Evolutionary conservation across 2,113 vertebrate genomes (phyloP).

Genomic region (Gasterosteus nipponicus): DNA sequence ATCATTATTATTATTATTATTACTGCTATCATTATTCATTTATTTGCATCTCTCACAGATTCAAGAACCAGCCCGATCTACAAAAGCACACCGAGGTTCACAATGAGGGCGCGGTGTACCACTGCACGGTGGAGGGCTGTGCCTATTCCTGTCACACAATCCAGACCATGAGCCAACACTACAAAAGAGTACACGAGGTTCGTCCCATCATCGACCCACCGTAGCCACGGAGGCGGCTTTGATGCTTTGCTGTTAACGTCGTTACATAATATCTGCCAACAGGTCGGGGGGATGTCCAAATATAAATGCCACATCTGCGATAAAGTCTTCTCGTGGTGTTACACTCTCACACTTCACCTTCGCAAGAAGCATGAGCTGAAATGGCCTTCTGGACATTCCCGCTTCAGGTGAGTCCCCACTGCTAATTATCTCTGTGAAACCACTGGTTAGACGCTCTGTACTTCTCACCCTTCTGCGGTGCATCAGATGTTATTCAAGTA

Average conservation of each 20-base stretch:
- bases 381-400: slow-evolving; percentile 85
- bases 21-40: not conserved
- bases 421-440: not conserved
- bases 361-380: slow-evolving; percentile 82
- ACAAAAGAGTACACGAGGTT: slow-evolving; percentile 78
- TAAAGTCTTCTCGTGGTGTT: slow-evolving; percentile 85
- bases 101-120: slow-evolving; percentile 81
- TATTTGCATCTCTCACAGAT: slow-evolving; percentile 57
- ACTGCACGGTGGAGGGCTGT: slow-evolving; percentile 82
- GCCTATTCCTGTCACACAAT: slow-evolving; percentile 77
- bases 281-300: slow-evolving; percentile 80
- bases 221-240: not conserved
- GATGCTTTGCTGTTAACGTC: not conserved
- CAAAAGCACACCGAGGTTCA: slow-evolving; percentile 83
- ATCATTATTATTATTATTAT: not conserved
- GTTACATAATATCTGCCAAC: slow-evolving; percentile 14
- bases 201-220: slow-evolving; percentile 11
- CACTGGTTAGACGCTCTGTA: not conserved
- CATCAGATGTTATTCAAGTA: not conserved
- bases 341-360: slow-evolving; percentile 82
- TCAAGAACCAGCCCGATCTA: slow-evolving; percentile 81
- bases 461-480: not conserved
- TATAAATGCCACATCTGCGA: slow-evolving; percentile 84
- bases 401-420: slow-evolving; percentile 76
- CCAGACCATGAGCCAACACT: slow-evolving; percentile 73